Percentiles rank a stretch among this genome's conserved stretches.
Evolutionary conservation across 2,113 vertebrate genomes (phyloP).

Genomic region (Pogona vitticeps): DNA sequence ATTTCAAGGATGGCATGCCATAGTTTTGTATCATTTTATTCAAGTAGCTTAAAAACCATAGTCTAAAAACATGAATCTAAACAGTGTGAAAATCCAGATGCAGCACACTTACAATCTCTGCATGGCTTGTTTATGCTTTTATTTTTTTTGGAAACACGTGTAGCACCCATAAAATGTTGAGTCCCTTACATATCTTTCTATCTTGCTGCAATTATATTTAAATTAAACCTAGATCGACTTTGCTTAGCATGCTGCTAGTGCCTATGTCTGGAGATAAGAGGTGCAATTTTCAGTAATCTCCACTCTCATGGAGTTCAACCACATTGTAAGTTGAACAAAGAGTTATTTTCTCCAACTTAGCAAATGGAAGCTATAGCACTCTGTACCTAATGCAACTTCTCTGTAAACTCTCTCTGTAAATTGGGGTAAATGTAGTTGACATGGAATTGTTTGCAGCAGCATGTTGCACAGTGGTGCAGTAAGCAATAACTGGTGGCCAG

Average conservation of each 20-base stretch:
- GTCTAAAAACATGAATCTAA: constrained; percentile 58
- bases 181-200: background rate
- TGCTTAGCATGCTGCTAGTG: background rate
- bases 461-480: background rate
- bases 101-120: constrained; percentile 41
- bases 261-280: background rate
- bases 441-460: background rate
- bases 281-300: background rate
- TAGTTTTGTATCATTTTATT: constrained; percentile 67
- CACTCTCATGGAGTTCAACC: background rate
- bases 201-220: background rate
- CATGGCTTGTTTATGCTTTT: constrained; percentile 6
- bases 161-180: constrained; percentile 26
- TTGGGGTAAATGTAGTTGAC: background rate
- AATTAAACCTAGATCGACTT: constrained; percentile 1
- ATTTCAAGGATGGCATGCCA: constrained; percentile 71
- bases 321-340: background rate
- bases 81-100: constrained; percentile 47
- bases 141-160: constrained; percentile 37
- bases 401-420: constrained; percentile 2
- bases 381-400: background rate
- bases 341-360: background rate
- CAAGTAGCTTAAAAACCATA: constrained; percentile 70
- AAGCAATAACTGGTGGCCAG: background rate
- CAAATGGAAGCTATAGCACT: background rate